Evolutionary conservation across 2,888 invertebrate genomes (phyloP).

Genomic region (Halictus ligatus): DNA sequence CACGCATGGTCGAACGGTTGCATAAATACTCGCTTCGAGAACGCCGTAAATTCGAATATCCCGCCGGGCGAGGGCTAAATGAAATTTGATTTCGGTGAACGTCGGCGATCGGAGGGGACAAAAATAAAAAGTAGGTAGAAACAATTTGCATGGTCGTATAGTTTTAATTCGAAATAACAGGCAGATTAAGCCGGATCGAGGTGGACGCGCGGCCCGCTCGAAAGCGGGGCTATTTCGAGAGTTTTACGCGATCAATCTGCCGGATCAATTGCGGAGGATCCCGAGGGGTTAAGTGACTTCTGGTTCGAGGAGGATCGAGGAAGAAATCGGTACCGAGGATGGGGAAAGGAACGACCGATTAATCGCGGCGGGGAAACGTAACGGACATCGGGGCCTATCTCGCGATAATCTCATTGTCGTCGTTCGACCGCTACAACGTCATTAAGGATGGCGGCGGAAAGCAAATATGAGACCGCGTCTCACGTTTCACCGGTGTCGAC

Average conservation of each 20-base stretch:
- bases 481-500: slow-evolving; percentile 63
- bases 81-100: no score
- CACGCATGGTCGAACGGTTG: no score
- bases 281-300: slow-evolving; percentile 1
- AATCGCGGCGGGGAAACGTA: slow-evolving; percentile 48
- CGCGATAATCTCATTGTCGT: slow-evolving; percentile 69
- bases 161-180: not conserved
- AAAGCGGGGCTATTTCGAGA: not conserved
- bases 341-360: slow-evolving; percentile 38
- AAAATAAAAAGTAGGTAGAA: not conserved
- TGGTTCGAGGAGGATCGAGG: slow-evolving; percentile 3
- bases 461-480: slow-evolving; percentile 70
- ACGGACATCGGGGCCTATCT: slow-evolving; percentile 55
- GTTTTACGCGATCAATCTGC: not conserved
- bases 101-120: no score
- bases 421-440: slow-evolving; percentile 67
- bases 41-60: no score
- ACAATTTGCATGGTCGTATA: not conserved
- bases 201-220: not conserved
- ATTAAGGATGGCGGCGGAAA: slow-evolving; percentile 67
- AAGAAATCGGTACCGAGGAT: not conserved
- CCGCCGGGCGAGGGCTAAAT: no score
- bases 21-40: no score
- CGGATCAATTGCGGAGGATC: not conserved
- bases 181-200: not conserved